Evolutionary conservation across 2,113 vertebrate genomes (phyloP), one percentile per base, ranked within the genome.

Genomic region (Campylomormyrus tamandua): DNA sequence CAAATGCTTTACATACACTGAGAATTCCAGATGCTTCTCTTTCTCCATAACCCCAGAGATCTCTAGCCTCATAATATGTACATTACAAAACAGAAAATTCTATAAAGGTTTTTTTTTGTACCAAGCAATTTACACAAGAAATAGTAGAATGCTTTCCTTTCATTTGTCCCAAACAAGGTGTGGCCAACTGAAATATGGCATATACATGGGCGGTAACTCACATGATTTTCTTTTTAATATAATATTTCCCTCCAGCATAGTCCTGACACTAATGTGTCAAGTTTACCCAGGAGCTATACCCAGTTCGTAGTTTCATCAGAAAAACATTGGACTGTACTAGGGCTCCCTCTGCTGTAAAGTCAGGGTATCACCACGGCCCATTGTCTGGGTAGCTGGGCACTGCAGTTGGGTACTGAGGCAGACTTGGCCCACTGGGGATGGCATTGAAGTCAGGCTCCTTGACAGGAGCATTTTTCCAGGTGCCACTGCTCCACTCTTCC

Each of bases 321-420:
- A 42, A 88, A 42, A 58, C 10, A 31, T 31, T n/a, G 74, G 39
- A 58, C 6, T n/a, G 77, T 24, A 45, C 77, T n/a, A 27, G 5
- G 92, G 91, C 93, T 91, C 95, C 94, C 90, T 49, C 93, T 94
- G 90, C 90, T 58, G 94, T 90, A 17, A 3, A 31, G 0, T 80
- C 39, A 5, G 0, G 91, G 87, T 83, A 92, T 95, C 93, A 96
- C 96, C 96, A 96, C 0, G 93, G 94, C 5, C 95, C 93, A 92
- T 95, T 95, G 90, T 95, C 94, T 0, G 98, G 97, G 80, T 99
- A 99, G 92, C 93, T 98, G 85, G 98, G 98, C 85, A 99, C 97
- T 7, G 96, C 88, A 0, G 97, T 96, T 3, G 98, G 98, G 89
- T 99, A 99, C 91, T 99, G 96, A 0, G 98, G 98, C 90, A 99